Percentiles rank a stretch among this genome's conserved stretches.
Conservation (phyloP, 2,888 invertebrate species). For the Cancer borealis region DNA sequence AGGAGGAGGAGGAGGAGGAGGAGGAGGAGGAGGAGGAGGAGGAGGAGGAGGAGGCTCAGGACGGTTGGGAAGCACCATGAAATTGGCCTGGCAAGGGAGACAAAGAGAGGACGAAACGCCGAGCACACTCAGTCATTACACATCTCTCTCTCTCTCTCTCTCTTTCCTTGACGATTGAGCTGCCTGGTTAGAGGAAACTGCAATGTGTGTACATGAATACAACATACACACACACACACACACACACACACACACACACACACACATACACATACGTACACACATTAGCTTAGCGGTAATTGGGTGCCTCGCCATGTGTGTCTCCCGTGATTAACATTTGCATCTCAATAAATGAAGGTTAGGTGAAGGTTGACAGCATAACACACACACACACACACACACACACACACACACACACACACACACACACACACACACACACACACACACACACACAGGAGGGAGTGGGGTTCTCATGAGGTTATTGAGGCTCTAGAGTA, state of each 20-base stretch:
- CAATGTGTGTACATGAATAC: not conserved
- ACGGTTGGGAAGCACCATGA: conserved; percentile 5
- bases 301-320: too few species aligned
- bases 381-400: not conserved
- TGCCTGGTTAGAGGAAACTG: not conserved
- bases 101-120: not conserved
- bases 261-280: too few species aligned
- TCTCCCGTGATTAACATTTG: too few species aligned
- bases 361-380: not conserved
- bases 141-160: not conserved
- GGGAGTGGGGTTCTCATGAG: too few species aligned
- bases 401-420: conserved; percentile 1
- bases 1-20: not conserved
- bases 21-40: not conserved
- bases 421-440: too few species aligned
- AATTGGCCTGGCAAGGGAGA: conserved; percentile 3
- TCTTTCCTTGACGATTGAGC: not conserved
- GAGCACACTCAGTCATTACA: not conserved
- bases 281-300: too few species aligned
- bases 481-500: too few species aligned
- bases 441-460: too few species aligned
- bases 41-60: not conserved
- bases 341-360: too few species aligned
- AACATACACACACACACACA: not conserved
- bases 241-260: too few species aligned